phyloP scores from a whole-genome alignment of 2,113 vertebrate genomes.

The Butastur rufipennis region DNA sequence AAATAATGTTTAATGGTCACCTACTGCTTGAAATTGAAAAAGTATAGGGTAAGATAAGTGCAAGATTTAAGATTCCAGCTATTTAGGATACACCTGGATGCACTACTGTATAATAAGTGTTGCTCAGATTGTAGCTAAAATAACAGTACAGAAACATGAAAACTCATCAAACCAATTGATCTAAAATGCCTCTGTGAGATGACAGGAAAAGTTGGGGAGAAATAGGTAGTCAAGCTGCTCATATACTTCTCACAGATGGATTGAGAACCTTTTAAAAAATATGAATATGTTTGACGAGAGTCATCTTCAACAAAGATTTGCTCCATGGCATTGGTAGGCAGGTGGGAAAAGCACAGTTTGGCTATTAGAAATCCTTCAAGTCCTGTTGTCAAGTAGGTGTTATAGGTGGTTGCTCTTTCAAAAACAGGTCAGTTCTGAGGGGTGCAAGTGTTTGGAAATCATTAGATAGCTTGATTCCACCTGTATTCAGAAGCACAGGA shows the following conservation, averaged over 20 bases:
- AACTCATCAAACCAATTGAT: not conserved
- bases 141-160: not conserved
- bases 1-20: not conserved
- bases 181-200: not conserved
- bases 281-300: accelerated
- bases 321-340: not conserved
- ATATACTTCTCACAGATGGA: not conserved
- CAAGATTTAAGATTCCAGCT: not conserved
- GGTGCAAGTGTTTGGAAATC: not conserved
- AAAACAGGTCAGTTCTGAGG: not conserved
- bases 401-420: not conserved
- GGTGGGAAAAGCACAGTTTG: not conserved
- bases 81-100: not conserved
- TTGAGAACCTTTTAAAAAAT: not conserved
- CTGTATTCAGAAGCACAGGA: not conserved
- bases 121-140: not conserved
- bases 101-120: not conserved
- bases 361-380: not conserved
- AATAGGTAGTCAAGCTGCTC: not conserved
- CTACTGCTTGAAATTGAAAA: not conserved
- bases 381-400: not conserved
- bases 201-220: not conserved
- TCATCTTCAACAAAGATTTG: not conserved
- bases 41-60: not conserved
- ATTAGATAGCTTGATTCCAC: not conserved